phyloP scores from a whole-genome alignment of 2,113 vertebrate genomes.

The Pachycephala philippinensis region DNA sequence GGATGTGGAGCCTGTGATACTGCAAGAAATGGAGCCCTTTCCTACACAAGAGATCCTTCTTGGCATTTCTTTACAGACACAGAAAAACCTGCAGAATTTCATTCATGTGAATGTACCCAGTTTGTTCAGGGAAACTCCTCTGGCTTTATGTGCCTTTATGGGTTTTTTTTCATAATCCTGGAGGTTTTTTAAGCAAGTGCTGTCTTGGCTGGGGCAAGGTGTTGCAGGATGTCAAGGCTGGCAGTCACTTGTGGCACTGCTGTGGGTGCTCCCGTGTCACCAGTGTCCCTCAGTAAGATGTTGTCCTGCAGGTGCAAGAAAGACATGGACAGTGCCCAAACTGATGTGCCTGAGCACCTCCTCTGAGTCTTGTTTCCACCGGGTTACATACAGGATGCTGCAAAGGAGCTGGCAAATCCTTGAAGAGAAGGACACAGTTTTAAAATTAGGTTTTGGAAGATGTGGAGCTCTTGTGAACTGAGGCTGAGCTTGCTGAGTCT shows the following conservation, averaged over 20 bases:
- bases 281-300: not conserved
- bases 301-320: not conserved
- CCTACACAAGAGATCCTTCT: not conserved
- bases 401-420: not conserved
- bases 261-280: accelerated
- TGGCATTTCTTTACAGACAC: not conserved
- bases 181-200: not conserved
- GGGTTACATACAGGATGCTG: accelerated
- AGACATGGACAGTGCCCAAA: not conserved
- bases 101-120: not conserved
- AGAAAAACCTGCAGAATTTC: not conserved
- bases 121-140: not conserved
- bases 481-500: not conserved
- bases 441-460: not conserved
- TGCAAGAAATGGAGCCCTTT: not conserved
- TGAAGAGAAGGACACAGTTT: not conserved
- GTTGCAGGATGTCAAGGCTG: not conserved
- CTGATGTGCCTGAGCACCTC: not conserved
- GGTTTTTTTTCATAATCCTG: not conserved
- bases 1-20: accelerated
- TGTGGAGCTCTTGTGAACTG: not conserved
- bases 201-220: not conserved
- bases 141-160: not conserved
- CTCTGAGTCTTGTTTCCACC: not conserved
- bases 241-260: too few relatives aligned